Conservation (phyloP, 2,888 invertebrate genomes). For the Phoronis australis region DNA sequence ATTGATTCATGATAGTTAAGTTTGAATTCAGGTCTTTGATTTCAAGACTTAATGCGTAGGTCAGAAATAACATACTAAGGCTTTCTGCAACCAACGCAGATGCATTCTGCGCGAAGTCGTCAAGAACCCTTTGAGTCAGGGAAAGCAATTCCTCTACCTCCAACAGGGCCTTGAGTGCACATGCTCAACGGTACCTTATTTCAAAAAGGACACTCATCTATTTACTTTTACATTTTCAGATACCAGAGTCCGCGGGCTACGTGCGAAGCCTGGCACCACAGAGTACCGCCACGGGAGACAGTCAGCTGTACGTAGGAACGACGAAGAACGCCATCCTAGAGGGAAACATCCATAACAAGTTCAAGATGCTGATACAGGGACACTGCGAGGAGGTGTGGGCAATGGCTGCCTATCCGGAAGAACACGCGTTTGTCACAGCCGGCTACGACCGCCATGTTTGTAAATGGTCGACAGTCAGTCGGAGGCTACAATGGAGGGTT, state of each 20-base stretch:
- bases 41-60: too few relatives aligned
- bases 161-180: too few relatives aligned
- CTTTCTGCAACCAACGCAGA: too few relatives aligned
- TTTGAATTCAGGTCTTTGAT: too few relatives aligned
- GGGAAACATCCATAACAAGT: constrained; percentile 81
- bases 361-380: constrained; percentile 70
- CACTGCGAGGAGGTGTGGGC: constrained; percentile 84
- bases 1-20: too few relatives aligned
- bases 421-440: constrained; percentile 78
- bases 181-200: too few relatives aligned
- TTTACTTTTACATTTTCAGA: constrained; percentile 54
- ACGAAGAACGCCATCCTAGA: constrained; percentile 83
- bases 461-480: constrained; percentile 71
- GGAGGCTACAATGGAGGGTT: constrained; percentile 79
- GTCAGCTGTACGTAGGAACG: constrained; percentile 86
- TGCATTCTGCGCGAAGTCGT: too few relatives aligned
- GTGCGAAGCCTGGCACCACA: constrained; percentile 84
- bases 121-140: too few relatives aligned
- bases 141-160: too few relatives aligned
- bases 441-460: constrained; percentile 87
- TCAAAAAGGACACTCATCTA: too few relatives aligned
- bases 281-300: constrained; percentile 73
- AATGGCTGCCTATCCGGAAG: constrained; percentile 82
- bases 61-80: too few relatives aligned
- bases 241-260: constrained; percentile 82